phyloP scores from a whole-genome alignment of 1,140 invertebrate genomes.

The Aleiodes sp. region DNA sequence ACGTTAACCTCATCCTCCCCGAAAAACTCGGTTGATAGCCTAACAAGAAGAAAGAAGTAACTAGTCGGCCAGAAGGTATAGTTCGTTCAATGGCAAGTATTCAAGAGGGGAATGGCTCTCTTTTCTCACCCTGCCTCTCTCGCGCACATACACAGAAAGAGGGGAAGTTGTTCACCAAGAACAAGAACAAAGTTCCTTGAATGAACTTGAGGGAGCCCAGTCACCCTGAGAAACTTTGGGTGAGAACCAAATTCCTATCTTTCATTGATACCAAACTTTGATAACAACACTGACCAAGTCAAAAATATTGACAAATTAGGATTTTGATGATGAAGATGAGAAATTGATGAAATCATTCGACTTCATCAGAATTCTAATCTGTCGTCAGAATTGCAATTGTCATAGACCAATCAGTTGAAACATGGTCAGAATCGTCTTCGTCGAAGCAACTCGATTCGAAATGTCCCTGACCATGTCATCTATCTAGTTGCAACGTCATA shows the following conservation, averaged over 20 bases:
- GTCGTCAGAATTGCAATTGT: too few relatives aligned
- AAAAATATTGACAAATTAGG: not conserved
- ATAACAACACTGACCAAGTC: conserved; percentile 18
- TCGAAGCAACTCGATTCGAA: too few relatives aligned
- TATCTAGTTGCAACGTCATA: too few relatives aligned
- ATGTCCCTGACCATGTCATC: too few relatives aligned
- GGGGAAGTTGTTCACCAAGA: conserved; percentile 48
- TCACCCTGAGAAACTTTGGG: conserved; percentile 63
- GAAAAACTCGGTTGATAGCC: conserved; percentile 22
- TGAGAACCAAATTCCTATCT: conserved; percentile 57
- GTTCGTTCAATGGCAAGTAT: conserved; percentile 64
- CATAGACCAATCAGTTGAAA: too few relatives aligned
- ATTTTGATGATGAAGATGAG: not conserved
- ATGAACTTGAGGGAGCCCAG: conserved; percentile 49
- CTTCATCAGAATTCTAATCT: too few relatives aligned
- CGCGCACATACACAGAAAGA: too few relatives aligned
- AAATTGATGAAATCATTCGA: not conserved
- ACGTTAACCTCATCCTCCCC: conserved; percentile 22
- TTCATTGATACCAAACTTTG: not conserved
- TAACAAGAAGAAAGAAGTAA: conserved; percentile 22
- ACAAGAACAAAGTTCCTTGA: conserved; percentile 64
- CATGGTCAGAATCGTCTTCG: too few relatives aligned
- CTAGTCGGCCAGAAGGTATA: conserved; percentile 49
- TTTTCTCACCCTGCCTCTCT: not conserved
- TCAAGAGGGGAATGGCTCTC: conserved; percentile 27